Evolutionary conservation across 1,140 invertebrate species (phyloP), one percentile per base, ranked within the genome.

Genomic region (Dinoponera quadriceps): DNA sequence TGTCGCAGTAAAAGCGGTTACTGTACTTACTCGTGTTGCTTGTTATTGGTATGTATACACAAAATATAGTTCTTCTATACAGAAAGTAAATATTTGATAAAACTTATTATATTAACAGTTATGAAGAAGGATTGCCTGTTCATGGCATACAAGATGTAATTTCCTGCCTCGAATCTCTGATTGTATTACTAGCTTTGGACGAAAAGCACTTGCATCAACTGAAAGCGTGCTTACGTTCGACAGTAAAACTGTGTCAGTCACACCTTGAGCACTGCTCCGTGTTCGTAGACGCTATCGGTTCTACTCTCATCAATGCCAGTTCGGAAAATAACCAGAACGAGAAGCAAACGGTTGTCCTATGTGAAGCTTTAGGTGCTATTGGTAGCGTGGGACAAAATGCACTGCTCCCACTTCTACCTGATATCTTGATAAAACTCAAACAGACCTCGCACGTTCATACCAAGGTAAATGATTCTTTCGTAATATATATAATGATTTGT

Each of bases 331-430:
- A 88, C 48, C 89, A 91, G n/a, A 91, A 87, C 72, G 91, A 93
- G 59, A 90, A 92, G 62, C 92, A 94, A 86, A 91, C 91, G 2
- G 90, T 93, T 3, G 91, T 95, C 11, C 88, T 97, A 14, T 96
- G 96, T 89, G 96, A 97, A 93, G 96, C 96, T 63, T 91, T 98
- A 22, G 96, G 96, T 1, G 97, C 97, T 13, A 96, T 98, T 62
- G 97, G 96, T 49, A 95, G 95, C 86, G 92, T 96, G 49, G 95
- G 95, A 86, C 95, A 95, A 55, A 95, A 95, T 85, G 95, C 95
- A 55, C 89, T 96, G 60, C 91, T 95, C 20, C 94, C 94, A 18
- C 94, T 95, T 84, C 93, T 95, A 55, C 95, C 94, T 13, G 95
- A 96, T 83, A 95, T 97, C 86, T 88, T 96, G 5, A 86, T 90